phyloP scores from a whole-genome alignment of 2,888 invertebrate genomes.

The Drosophila sordidapex region DNA sequence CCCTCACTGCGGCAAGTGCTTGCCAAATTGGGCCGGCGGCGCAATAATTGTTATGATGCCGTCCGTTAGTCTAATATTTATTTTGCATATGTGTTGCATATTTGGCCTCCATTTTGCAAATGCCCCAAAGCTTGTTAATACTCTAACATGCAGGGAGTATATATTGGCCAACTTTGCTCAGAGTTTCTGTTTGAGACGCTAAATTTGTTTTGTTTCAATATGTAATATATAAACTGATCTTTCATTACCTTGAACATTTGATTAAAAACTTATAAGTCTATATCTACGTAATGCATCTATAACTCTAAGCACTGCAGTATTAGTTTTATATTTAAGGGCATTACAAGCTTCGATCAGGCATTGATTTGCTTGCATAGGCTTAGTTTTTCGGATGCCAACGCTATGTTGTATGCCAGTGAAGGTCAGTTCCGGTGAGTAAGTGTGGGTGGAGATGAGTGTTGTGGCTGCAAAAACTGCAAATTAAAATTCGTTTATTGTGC shows the following conservation, averaged over 20 bases:
- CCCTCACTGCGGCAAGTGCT: constrained; percentile 23
- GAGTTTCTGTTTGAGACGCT: background rate
- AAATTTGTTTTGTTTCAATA: background rate
- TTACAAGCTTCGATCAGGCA: constrained; percentile 26
- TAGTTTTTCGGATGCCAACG: constrained; percentile 42
- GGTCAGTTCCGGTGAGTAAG: constrained; percentile 33
- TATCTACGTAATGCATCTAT: background rate
- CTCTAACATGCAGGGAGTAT: constrained; percentile 15
- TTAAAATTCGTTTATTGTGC: constrained; percentile 79
- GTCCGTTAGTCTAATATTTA: constrained; percentile 75
- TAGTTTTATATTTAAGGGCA: constrained; percentile 24
- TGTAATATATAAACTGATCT: background rate
- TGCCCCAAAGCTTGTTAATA: constrained; percentile 28
- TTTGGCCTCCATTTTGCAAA: constrained; percentile 30
- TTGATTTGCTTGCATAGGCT: constrained; percentile 27
- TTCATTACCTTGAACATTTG: background rate
- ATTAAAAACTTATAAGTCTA: background rate
- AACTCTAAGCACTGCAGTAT: background rate
- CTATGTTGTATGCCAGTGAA: constrained; percentile 44
- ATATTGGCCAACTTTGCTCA: background rate
- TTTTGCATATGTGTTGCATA: constrained; percentile 73
- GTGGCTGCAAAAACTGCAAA: constrained; percentile 56
- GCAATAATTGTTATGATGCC: constrained; percentile 80
- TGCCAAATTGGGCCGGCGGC: constrained; percentile 68
- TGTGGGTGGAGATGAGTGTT: constrained; percentile 16